A percentile compares a stretch with the other conserved stretches of the same genome.
phyloP scores from a whole-genome alignment of 2,888 invertebrate genomes.

The Synergus umbraculus region DNA sequence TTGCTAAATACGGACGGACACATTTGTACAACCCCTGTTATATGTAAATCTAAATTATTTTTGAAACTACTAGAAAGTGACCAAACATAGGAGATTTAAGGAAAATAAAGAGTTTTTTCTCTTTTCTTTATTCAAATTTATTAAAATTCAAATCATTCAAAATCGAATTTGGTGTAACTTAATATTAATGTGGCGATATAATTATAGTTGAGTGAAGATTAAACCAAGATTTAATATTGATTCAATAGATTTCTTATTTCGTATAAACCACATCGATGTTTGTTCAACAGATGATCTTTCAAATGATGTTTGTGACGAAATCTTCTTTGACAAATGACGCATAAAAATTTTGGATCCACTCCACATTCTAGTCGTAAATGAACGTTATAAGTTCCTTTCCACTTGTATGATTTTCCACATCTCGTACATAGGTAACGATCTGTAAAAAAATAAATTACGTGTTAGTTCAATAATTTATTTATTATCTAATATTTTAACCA shows the following conservation, averaged over 20 bases:
- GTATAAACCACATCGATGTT: constrained; percentile 32
- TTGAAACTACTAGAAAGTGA: neutral
- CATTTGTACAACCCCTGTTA: neutral
- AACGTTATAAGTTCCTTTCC: constrained; percentile 69
- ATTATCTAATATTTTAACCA: neutral
- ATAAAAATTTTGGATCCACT: constrained; percentile 72
- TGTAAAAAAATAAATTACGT: constrained; percentile 17
- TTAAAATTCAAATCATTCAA: too few relatives aligned
- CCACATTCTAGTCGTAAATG: constrained; percentile 72
- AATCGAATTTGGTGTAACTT: neutral
- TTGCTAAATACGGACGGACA: neutral
- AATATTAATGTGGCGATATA: neutral
- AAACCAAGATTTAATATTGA: neutral
- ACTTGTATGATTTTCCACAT: constrained; percentile 72
- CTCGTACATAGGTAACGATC: constrained; percentile 66
- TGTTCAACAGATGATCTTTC: constrained; percentile 59
- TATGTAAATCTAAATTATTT: neutral
- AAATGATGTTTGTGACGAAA: constrained; percentile 73
- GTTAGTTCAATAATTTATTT: neutral
- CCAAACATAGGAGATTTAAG: neutral
- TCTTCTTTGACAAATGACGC: constrained; percentile 67
- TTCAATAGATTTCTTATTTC: constrained; percentile 3
- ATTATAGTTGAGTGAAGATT: neutral
- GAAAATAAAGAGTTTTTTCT: neutral
- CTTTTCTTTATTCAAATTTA: neutral